phyloP scores from a whole-genome alignment of 2,113 vertebrate genomes.

The Emberiza fucata region DNA sequence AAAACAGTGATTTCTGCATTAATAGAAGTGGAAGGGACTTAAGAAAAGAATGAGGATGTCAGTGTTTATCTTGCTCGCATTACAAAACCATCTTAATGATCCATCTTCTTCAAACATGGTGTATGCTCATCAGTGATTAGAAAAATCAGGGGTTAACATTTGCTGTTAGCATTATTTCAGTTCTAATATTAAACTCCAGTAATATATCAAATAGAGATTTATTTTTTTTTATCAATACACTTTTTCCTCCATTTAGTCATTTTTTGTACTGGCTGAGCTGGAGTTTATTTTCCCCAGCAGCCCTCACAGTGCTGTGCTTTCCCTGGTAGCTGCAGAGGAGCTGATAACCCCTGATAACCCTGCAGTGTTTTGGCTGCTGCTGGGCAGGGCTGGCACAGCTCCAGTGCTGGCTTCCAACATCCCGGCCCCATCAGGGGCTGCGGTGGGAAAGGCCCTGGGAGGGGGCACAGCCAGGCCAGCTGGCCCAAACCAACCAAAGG shows the following conservation, averaged over 20 bases:
- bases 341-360: not conserved
- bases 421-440: not conserved
- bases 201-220: not conserved
- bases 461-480: not conserved
- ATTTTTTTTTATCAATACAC: not conserved
- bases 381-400: not conserved
- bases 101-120: not conserved
- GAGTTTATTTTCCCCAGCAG: not conserved
- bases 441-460: not conserved
- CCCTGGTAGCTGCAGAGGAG: not conserved
- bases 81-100: not conserved
- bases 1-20: not conserved
- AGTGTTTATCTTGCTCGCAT: not conserved
- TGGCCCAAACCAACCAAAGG: not conserved
- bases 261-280: not conserved
- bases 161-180: not conserved
- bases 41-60: not conserved
- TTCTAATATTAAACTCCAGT: not conserved
- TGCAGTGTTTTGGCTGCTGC: not conserved
- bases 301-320: not conserved
- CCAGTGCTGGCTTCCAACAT: not conserved
- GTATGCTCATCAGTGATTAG: not conserved
- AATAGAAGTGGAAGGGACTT: not conserved
- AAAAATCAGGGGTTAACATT: not conserved
- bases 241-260: not conserved